A percentile compares a stretch with the other conserved stretches of the same genome.
Evolutionary conservation across 1,140 invertebrate species (phyloP).

Genomic region (Zaprionus africanus): DNA sequence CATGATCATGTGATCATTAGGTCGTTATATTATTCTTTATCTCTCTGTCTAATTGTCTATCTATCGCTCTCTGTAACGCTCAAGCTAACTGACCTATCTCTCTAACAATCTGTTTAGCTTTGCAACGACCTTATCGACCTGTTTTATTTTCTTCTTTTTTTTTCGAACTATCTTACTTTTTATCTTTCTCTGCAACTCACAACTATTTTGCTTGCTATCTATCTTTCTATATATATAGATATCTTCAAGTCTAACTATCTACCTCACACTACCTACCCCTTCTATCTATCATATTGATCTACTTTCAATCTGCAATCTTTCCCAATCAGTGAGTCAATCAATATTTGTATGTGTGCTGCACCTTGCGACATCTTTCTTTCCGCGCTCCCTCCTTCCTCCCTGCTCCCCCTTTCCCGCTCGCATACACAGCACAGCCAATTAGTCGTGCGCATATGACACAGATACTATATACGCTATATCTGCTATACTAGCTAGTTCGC

Average conservation of each 20-base stretch:
- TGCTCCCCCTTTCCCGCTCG: background rate
- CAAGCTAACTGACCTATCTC: background rate
- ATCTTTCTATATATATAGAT: background rate
- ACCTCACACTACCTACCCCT: background rate
- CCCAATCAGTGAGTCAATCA: background rate
- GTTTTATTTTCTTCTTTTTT: background rate
- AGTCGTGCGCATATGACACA: conserved; percentile 66
- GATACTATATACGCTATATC: conserved; percentile 41
- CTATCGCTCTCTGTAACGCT: too few relatives aligned
- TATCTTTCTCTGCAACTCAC: background rate
- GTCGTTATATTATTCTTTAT: background rate
- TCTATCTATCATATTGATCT: background rate
- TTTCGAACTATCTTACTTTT: background rate
- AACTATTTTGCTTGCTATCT: background rate
- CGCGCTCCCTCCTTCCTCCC: background rate
- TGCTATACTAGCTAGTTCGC: conserved; percentile 16
- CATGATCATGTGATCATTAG: background rate
- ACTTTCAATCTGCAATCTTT: conserved; percentile 4
- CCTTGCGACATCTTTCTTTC: background rate
- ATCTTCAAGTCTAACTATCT: background rate
- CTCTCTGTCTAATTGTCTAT: background rate
- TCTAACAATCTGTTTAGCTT: background rate
- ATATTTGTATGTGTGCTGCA: background rate
- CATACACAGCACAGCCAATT: conserved; percentile 56
- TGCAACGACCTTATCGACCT: conserved; percentile 2